Base-by-base conservation (phyloP, 2,888 invertebrate genomes). In the Strigamia transsilvanica region DNA sequence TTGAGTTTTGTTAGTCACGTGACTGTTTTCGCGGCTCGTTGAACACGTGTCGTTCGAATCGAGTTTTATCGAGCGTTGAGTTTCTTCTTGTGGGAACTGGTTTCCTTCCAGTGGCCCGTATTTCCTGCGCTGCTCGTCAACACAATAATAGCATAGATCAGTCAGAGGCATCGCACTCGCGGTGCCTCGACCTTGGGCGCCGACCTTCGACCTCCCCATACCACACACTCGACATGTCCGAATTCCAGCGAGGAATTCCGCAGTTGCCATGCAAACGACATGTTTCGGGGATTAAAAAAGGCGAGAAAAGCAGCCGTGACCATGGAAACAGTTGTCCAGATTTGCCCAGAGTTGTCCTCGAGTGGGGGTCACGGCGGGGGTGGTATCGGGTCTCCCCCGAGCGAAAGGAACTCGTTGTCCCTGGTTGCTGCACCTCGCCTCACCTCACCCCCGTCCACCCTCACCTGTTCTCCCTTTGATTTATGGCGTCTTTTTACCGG, bases 61-160 rank as follows among this genome's bases (percentile, higher is more conserved):
- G 46, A 46, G 61, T 15, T 61, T 61, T 61, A 61, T 61, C 61
- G 61, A 61, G 21, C 61, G 61, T 61, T 61, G 9, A 66, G 21
- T 66, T 66, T 66, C 61, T 66, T 66, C 61, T 66, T 66, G 61
- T 66, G 61, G 61, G 61, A 66, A 66, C 61, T 66, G 61, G 61
- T 66, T 66, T 66, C 21, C 18, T 61, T 61, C 21, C 61, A 66
- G 61, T 66, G 61, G 61, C 61, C 61, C 61, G 61, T 66, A 66
- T 18, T 66, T 66, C 61, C 61, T 66, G 61, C 61, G 61, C 23
- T 66, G 18, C 61, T 66, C 18, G 3, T 66, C 61, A 21, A 23
- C 23, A 66, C 61, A 66, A 66, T 66, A 23, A 18, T 38, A 10
- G 7, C 23, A 12, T 21, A 18, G 23, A 23, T 66, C 23, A 23